Evolutionary conservation across 2,888 invertebrate genomes (phyloP).

Genomic region (Pardosa pseudoannulata): DNA sequence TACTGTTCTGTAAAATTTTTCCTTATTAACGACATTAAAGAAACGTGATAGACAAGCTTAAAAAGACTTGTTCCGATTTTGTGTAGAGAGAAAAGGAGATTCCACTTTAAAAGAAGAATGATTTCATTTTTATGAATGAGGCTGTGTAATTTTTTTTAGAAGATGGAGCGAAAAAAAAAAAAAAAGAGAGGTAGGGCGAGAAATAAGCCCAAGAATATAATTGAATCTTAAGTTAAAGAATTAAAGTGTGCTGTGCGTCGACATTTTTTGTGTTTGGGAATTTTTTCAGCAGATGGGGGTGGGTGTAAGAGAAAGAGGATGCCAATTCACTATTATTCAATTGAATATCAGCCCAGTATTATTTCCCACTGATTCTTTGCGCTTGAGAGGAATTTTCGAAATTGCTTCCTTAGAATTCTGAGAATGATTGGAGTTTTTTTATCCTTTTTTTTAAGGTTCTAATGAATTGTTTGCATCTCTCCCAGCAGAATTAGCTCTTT

Average conservation of each 20-base stretch:
- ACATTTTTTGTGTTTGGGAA: conserved; percentile 1
- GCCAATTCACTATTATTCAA: conserved; percentile 44
- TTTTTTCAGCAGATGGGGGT: conserved; percentile 2
- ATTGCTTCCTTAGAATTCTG: conserved; percentile 5
- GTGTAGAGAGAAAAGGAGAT: conserved; percentile 1
- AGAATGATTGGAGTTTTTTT: not conserved
- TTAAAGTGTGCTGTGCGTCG: conserved; percentile 40
- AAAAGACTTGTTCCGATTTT: conserved; percentile 56
- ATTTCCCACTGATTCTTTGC: not conserved
- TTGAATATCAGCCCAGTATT: conserved; percentile 7
- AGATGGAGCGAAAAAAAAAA: not conserved
- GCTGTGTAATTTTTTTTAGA: conserved; percentile 22
- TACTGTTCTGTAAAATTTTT: not conserved
- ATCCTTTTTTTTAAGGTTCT: not conserved
- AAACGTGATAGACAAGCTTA: conserved; percentile 61
- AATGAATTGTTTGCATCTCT: conserved; percentile 4
- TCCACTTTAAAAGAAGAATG: conserved; percentile 44
- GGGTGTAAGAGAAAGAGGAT: conserved; percentile 15
- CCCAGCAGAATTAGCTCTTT: not conserved
- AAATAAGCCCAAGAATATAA: conserved; percentile 54
- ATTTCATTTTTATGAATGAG: conserved; percentile 64
- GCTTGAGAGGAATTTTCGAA: not conserved
- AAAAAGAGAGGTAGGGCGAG: conserved; percentile 26
- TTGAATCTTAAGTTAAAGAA: conserved; percentile 67
- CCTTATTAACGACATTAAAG: conserved; percentile 69